Evolutionary conservation across 2,888 invertebrate genomes (phyloP).

Genomic region (Branchellion lobata): DNA sequence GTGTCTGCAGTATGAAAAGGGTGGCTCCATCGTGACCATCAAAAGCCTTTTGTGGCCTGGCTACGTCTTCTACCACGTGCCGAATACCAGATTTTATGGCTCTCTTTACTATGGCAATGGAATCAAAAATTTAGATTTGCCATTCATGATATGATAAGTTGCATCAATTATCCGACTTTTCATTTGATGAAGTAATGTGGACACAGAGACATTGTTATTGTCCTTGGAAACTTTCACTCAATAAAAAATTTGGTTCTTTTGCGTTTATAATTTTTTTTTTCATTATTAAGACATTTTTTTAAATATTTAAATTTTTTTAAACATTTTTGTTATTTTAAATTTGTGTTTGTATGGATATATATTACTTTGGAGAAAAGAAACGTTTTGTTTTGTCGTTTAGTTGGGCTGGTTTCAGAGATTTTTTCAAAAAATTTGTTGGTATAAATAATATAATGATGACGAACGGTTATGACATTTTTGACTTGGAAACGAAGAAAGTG

Average conservation of each 20-base stretch:
- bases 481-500: not conserved
- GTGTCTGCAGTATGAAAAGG: constrained; percentile 72
- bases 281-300: not conserved
- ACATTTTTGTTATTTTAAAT: no score
- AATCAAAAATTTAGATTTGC: constrained; percentile 77
- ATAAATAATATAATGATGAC: no score
- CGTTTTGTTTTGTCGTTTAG: no score
- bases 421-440: no score
- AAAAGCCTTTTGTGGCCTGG: constrained; percentile 82
- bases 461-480: not conserved
- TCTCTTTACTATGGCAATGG: constrained; percentile 81
- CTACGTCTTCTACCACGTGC: constrained; percentile 76
- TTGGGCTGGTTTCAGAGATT: no score
- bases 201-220: not conserved
- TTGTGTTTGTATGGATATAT: no score
- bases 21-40: constrained; percentile 70
- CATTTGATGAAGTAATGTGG: no score
- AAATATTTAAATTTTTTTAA: not conserved
- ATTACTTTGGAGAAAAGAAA: no score
- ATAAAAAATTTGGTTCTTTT: not conserved
- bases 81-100: constrained; percentile 74
- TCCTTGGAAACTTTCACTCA: no score
- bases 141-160: constrained; percentile 69
- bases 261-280: not conserved
- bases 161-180: not conserved